Base-by-base conservation (phyloP, 1,140 invertebrate genomes). In the Pseudomyrmex gracilis region DNA sequence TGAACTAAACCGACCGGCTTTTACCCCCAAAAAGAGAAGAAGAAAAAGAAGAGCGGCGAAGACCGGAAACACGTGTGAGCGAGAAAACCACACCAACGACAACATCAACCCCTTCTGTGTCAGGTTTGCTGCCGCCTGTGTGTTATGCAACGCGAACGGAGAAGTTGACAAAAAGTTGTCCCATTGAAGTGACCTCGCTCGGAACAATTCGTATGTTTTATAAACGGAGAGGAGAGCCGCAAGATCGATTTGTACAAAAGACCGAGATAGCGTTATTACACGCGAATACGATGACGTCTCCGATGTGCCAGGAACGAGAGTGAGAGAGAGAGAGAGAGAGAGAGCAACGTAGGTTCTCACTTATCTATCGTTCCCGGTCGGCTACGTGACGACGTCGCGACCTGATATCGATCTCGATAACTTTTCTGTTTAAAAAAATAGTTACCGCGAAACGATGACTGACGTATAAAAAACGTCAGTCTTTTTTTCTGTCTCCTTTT, bases 101-200 rank as follows among this genome's bases (percentile, higher is more conserved):
- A 57, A 84, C 63, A 10, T 83, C 58, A 63, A 76, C 43, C 60
- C 73, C 57, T 77, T 51, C 71, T 83, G 57, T 66, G 57, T 73
- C 71, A 83, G 58, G 77, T 71, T n/a, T n/a, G n/a, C n/a, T 34
- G 34, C 34, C 82, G 60, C 20, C 47, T 24, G 55, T 53, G 22
- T 68, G 43, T 57, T 55, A 10, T 22, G 24, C 43, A 68, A 58
- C 22, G 24, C 24, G 20, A 77, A 74, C 20, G 8, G 22, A 22
- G 24, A 20, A 55, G 57, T 7, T 34, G 4, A 34, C 64, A 13
- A 1, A 43, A 57, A 67, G 51, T 70, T 43, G 64, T 78, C 15
- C 64, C 43, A 24, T 57, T 70, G 64, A 58, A 68, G 43, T 78
- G 64, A 78, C 51, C 76, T 78, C 51, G 24, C 34, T 45, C 34